These are phyloP conservation scores for Agrotis ipsilon DNA, from an alignment of 2,888 invertebrate species.

Conservation along the genomic window DNA sequence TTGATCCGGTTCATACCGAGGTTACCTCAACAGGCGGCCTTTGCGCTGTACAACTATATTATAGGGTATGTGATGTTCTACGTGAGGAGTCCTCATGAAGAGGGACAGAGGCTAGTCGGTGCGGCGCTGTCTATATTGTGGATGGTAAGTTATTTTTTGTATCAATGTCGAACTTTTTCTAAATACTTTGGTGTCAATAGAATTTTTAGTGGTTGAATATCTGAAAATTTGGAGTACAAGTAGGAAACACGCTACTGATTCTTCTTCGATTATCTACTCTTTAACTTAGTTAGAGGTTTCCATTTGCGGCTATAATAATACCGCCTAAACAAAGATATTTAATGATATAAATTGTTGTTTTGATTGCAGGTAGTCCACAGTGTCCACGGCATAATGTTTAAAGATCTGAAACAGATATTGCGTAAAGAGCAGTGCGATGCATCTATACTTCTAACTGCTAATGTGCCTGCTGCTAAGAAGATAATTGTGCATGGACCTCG, in stretches of 20 bases:
- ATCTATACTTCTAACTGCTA: constrained; percentile 98
- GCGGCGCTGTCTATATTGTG: constrained; percentile 98
- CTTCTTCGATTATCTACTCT: too few relatives aligned
- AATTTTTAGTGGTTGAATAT: too few relatives aligned
- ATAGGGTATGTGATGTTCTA: constrained; percentile 99
- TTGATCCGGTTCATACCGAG: constrained; percentile 98
- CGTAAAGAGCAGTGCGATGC: constrained; percentile 99
- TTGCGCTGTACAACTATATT: constrained; percentile 99
- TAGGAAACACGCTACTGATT: too few relatives aligned
- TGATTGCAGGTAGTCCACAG: constrained; percentile 97
- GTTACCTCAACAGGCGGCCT: constrained; percentile 99
- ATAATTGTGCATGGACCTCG: constrained; percentile 98
- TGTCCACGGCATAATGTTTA: constrained; percentile 99
- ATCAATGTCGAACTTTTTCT: too few relatives aligned
- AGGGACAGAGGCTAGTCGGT: constrained; percentile 98
- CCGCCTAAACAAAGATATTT: too few relatives aligned
- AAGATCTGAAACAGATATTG: constrained; percentile 99
- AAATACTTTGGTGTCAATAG: too few relatives aligned
- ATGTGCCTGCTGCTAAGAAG: constrained; percentile 99
- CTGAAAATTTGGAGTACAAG: too few relatives aligned
- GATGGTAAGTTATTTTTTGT: constrained; percentile 93
- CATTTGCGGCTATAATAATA: too few relatives aligned
- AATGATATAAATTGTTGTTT: too few relatives aligned
- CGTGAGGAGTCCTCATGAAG: constrained; percentile 98
- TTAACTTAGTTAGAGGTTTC: too few relatives aligned